A percentile compares a stretch with the other conserved stretches of the same genome.
These are phyloP conservation scores for Phymorhynchus buccinoides DNA, from an alignment of 1,140 invertebrate species.

Conservation along the genomic window DNA sequence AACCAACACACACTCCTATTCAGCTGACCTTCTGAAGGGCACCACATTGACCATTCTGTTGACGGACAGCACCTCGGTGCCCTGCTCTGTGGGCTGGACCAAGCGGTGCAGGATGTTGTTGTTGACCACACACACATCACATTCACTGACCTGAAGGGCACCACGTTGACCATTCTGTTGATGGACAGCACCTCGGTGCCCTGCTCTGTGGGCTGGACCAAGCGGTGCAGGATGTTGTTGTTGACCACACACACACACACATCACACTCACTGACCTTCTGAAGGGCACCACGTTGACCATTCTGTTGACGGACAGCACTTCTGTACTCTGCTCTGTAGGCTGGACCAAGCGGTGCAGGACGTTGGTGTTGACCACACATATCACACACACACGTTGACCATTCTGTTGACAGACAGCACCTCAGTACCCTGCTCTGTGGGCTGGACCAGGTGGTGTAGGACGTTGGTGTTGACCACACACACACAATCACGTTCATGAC, in stretches of 20 bases:
- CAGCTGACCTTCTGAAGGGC: constrained; percentile 59
- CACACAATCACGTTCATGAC: no score
- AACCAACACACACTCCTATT: no score
- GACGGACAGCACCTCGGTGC: constrained; percentile 53
- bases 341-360: constrained; percentile 56
- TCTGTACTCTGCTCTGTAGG: constrained; percentile 43
- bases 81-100: constrained; percentile 48
- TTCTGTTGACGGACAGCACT: constrained; percentile 54
- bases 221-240: constrained; percentile 54
- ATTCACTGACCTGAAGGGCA: constrained; percentile 52
- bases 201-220: constrained; percentile 50
- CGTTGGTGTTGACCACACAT: constrained; percentile 46
- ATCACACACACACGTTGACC: constrained; percentile 61
- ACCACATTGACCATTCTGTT: constrained; percentile 61
- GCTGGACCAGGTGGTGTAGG: constrained; percentile 55
- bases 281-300: constrained; percentile 61
- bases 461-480: constrained; percentile 48
- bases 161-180: constrained; percentile 59
- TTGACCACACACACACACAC: constrained; percentile 28
- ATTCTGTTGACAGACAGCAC: constrained; percentile 56
- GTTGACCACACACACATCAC: no score
- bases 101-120: constrained; percentile 56
- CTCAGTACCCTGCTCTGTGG: constrained; percentile 41
- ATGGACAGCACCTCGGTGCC: constrained; percentile 54
- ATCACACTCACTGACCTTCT: constrained; percentile 56